Percentiles rank a stretch among this genome's conserved stretches.
Evolutionary conservation across 2,888 invertebrate species (phyloP).

Genomic region (Lycocerus yunnanus): DNA sequence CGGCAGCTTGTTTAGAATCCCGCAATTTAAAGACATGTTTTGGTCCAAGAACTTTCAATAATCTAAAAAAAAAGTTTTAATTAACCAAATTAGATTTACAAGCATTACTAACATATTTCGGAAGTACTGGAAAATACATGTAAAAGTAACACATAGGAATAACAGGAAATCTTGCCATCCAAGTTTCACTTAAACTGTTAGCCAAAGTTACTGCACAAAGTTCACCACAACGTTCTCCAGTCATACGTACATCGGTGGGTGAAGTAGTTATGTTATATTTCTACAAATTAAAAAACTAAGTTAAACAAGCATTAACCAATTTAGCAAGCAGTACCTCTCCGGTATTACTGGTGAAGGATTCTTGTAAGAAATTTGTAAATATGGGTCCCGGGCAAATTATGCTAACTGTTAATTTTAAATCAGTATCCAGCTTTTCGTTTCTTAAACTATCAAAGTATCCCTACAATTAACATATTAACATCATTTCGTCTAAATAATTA

Average conservation of each 20-base stretch:
- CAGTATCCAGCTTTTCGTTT: constrained; percentile 62
- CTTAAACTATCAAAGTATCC: constrained; percentile 73
- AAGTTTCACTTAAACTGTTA: constrained; percentile 66
- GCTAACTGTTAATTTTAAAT: constrained; percentile 62
- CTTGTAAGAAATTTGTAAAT: constrained; percentile 69
- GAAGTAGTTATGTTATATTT: constrained; percentile 52
- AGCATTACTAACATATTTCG: constrained; percentile 53
- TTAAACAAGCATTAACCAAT: background rate
- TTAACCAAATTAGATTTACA: constrained; percentile 45
- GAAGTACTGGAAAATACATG: constrained; percentile 64
- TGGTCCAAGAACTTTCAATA: constrained; percentile 51
- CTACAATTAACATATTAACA: constrained; percentile 52
- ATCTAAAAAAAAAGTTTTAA: constrained; percentile 45
- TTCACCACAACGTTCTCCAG: constrained; percentile 62
- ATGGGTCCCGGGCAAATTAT: constrained; percentile 79
- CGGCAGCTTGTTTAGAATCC: constrained; percentile 50
- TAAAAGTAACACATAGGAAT: constrained; percentile 62
- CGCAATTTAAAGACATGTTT: constrained; percentile 54
- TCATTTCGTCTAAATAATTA: background rate
- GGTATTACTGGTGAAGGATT: constrained; percentile 68
- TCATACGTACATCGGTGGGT: constrained; percentile 58
- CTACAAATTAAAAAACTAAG: constrained; percentile 45
- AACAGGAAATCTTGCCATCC: constrained; percentile 71
- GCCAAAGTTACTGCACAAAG: constrained; percentile 64
- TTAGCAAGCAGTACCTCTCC: constrained; percentile 58